A percentile compares a stretch with the other conserved stretches of the same genome.
Conservation (phyloP, 2,797 vertebrate species). For the Odontamblyopus lacepedii region DNA sequence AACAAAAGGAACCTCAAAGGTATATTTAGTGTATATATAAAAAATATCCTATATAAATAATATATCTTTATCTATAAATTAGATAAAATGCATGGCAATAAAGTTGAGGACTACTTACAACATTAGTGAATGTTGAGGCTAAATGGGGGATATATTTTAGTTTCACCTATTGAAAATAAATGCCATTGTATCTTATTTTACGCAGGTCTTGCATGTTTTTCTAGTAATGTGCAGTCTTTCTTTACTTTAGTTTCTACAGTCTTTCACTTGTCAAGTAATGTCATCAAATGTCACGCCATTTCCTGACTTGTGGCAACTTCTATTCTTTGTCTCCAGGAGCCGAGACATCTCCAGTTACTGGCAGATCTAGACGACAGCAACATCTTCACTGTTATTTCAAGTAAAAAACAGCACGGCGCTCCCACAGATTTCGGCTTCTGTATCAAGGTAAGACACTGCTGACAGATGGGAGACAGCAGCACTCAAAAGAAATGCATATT, state of each 20-base stretch:
- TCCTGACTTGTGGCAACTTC: conserved; percentile 46
- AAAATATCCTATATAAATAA: not conserved
- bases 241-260: not conserved
- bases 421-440: conserved; percentile 95
- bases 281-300: conserved; percentile 26
- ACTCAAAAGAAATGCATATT: conserved; percentile 25
- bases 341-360: conserved; percentile 93
- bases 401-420: conserved; percentile 89
- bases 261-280: not conserved
- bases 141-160: not conserved
- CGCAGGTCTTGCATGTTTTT: not conserved
- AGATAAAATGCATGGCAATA: too few species aligned
- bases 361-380: conserved; percentile 94
- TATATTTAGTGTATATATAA: conserved; percentile 40
- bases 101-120: too few species aligned
- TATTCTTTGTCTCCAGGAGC: conserved; percentile 82
- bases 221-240: not conserved
- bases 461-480: conserved; percentile 14
- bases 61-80: too few species aligned
- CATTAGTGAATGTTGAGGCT: not conserved
- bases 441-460: conserved; percentile 86
- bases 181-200: not conserved
- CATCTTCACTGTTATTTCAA: conserved; percentile 87
- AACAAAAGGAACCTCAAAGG: conserved; percentile 97
- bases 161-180: not conserved